Evolutionary conservation across 2,888 invertebrate genomes (phyloP), one percentile per base, ranked within the genome.

Genomic region (Drosophila algonquin): DNA sequence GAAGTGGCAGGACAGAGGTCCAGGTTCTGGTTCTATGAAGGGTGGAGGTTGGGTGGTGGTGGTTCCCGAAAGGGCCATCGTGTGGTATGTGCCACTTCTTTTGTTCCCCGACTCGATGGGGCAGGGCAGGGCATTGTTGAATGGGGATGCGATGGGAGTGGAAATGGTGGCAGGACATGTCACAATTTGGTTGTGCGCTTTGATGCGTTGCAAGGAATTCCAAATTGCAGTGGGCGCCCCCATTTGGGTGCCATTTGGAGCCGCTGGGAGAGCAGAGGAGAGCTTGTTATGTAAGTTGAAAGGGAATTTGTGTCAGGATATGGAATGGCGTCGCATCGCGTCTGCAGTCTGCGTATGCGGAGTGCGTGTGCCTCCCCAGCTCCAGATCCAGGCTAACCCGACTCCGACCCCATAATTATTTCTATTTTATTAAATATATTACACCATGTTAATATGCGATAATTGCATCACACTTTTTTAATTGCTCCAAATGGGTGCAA

Each of bases 221-320:
- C 47, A 75, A 81, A 79, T 75, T 79, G 68, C 58, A 70, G 73
- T 14, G 40, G 40, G 7, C 7, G 40, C 40, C 47, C 59, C 67
- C 75, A 35, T 51, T 48, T 30, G 64, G 47, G 47, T 64, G 78
- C 57, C 56, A 75, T 80, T 71, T 61, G 51, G 57, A 57, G 55
- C n/a, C 54, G 68, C 63, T 61, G 63, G 32, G 21, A 21, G 21
- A 21, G 21, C n/a, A n/a, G 35, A n/a, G 60, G 51, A 68, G 64
- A 62, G 65, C 67, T 72, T 75, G 88, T 87, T 87, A 71, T 84
- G 82, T 74, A 71, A 87, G 75, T 83, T 77, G 83, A 77, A 87
- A 77, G 86, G 76, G 78, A 83, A 83, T 83, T 83, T 83, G 83
- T 83, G 83, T 83, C 83, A 83, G 80, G 73, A 75, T 32, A 27